Conservation (phyloP, 2,888 invertebrate species). For the Pristionchus japonicus region DNA sequence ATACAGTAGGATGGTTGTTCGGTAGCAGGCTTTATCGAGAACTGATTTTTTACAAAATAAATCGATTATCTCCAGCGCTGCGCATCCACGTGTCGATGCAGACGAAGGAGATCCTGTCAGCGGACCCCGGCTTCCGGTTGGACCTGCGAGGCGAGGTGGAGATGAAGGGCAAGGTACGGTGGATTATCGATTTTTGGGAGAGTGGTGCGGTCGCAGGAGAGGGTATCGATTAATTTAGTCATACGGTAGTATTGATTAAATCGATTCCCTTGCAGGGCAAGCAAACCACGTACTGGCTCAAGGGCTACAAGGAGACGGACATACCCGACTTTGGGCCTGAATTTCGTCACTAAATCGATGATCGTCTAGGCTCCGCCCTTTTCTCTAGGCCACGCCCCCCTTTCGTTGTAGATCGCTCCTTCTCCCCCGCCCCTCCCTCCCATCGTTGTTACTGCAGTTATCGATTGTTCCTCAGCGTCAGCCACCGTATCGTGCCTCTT, state of each 20-base stretch:
- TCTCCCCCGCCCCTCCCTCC: not conserved
- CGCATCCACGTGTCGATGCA: constrained; percentile 73
- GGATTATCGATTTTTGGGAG: not conserved
- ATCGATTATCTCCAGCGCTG: constrained; percentile 68
- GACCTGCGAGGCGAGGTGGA: constrained; percentile 74
- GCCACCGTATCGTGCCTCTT: not conserved
- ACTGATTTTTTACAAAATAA: not conserved
- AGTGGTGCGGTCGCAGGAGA: not conserved
- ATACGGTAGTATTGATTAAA: not conserved
- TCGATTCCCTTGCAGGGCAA: constrained; percentile 34
- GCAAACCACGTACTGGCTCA: constrained; percentile 75
- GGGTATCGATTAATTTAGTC: not conserved
- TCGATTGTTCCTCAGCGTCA: not conserved
- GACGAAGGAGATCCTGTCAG: constrained; percentile 71
- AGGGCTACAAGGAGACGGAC: constrained; percentile 70
- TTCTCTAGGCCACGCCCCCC: not conserved
- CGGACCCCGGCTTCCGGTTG: constrained; percentile 71
- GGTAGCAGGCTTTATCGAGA: not conserved
- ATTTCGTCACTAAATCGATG: constrained; percentile 51
- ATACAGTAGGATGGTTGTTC: not conserved
- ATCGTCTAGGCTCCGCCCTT: not conserved
- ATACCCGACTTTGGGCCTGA: constrained; percentile 74
- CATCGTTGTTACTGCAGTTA: constrained; percentile 1
- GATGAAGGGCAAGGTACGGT: constrained; percentile 74
- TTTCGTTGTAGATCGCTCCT: not conserved